Evolutionary conservation across 2,797 vertebrate species (phyloP).

Genomic region (Gila robusta): DNA sequence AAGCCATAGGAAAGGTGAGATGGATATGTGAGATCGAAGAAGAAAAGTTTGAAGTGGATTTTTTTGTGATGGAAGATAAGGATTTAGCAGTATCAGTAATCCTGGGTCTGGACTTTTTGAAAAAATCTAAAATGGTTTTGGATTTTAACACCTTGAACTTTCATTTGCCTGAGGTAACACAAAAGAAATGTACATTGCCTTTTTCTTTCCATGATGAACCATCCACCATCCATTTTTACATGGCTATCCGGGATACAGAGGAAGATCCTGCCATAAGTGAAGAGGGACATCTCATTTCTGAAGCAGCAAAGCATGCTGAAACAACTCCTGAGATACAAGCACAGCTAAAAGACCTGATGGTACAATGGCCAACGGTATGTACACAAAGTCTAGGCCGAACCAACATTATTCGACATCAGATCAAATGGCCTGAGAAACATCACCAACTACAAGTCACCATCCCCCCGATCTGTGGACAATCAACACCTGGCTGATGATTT

Average conservation of each 20-base stretch:
- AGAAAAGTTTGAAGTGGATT: background rate
- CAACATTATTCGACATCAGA: no score
- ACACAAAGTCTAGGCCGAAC: no score
- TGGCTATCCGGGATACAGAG: background rate
- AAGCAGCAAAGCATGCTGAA: background rate
- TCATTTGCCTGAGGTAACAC: background rate
- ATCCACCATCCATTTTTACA: background rate
- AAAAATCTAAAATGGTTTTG: background rate
- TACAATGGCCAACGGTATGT: background rate
- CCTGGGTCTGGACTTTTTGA: background rate
- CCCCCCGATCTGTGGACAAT: no score
- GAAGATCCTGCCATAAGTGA: background rate
- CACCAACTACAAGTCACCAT: no score
- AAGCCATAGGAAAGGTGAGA: no score
- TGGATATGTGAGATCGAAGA: no score
- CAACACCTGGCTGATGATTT: no score
- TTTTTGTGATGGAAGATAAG: background rate
- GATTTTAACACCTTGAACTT: no score
- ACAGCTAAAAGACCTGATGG: background rate
- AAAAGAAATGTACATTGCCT: background rate
- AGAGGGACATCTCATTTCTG: background rate
- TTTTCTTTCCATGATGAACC: background rate
- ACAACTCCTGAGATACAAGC: background rate
- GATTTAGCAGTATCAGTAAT: background rate
- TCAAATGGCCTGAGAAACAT: no score